Evolutionary conservation across 2,113 vertebrate genomes (phyloP).

Genomic region (Corythoichthys haematopterus): DNA sequence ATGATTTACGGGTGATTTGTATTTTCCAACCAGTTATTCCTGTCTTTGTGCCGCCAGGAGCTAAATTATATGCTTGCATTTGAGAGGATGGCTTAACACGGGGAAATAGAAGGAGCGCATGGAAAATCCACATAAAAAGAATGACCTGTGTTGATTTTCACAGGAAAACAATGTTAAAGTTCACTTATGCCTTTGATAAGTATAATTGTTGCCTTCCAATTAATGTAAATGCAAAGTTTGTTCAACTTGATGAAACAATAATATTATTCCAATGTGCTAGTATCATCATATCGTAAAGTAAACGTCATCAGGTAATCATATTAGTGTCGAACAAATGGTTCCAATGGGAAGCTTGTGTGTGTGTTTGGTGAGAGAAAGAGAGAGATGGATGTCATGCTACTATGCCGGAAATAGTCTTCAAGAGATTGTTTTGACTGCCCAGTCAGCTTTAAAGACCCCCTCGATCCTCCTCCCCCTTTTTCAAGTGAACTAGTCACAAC

Average conservation of each 20-base stretch:
- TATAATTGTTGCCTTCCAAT: constrained; percentile 16
- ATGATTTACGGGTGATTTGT: constrained; percentile 57
- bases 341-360: constrained; percentile 34
- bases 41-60: constrained; percentile 45
- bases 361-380: constrained; percentile 27
- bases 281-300: constrained; percentile 43
- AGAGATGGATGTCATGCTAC: constrained; percentile 49
- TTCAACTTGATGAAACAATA: constrained; percentile 31
- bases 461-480: constrained; percentile 35
- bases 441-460: constrained; percentile 16
- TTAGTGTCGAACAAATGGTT: constrained; percentile 63
- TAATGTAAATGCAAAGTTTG: constrained; percentile 14
- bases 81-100: constrained; percentile 58
- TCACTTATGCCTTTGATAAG: constrained; percentile 40
- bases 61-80: constrained; percentile 72
- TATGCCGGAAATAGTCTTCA: constrained; percentile 54
- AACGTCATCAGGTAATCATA: constrained; percentile 63
- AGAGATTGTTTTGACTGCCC: constrained; percentile 67
- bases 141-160: constrained; percentile 23
- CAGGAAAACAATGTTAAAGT: constrained; percentile 29
- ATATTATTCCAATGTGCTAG: constrained; percentile 41
- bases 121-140: constrained; percentile 53
- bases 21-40: constrained; percentile 67
- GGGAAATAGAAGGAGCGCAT: constrained; percentile 34
- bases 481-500: constrained; percentile 36